Base-by-base conservation (phyloP, 2,797 vertebrate genomes). In the Hippocampus kuda region DNA sequence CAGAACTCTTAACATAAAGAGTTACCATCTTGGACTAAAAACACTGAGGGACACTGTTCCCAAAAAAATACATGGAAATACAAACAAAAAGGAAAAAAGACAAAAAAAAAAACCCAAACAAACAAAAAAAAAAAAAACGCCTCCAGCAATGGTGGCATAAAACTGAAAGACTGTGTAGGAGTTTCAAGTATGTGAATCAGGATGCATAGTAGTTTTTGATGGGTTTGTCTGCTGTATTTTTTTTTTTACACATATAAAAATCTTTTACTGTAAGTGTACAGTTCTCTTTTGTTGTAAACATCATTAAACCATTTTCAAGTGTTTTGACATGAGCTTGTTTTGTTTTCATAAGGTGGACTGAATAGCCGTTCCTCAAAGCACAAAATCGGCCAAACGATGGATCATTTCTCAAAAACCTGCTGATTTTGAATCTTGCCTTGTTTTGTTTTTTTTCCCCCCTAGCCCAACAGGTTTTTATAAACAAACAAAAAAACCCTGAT, bases 231-330 rank as follows among this genome's bases (percentile, higher is more conserved):
- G 96, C 97, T 99, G 97, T 99, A 96, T 95, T 96, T 95, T 87
- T 84, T 88, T 89, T 87, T 89, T 90, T 95, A 95, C 94, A 96
- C 94, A 95, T 94, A 91, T 94, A 91, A 88, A 91, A 96, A 94
- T 94, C 93, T 95, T 90, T 92, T 94, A 97, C 95, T 97, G 95
- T 99, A 97, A 87, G 94, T 98, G 97, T 98, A 98, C 95, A 98
- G 94, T 93, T 95, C 86, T 91, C 92, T 98, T 98, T 95, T 98
- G 95, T 98, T 99, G 95, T 98, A 96, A 97, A 96, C 95, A 94
- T 95, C 94, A 98, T 99, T 99, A 99, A 99, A 99, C 94, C 93
- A 92, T 98, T 98, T 99, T 98, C 94, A 96, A 95, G 94, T 96
- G 95, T 96, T 95, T 96, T 92, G 91, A 94, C 89, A 92, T 88